phyloP scores from a whole-genome alignment of 1,140 invertebrate species.

The Arion vulgaris region DNA sequence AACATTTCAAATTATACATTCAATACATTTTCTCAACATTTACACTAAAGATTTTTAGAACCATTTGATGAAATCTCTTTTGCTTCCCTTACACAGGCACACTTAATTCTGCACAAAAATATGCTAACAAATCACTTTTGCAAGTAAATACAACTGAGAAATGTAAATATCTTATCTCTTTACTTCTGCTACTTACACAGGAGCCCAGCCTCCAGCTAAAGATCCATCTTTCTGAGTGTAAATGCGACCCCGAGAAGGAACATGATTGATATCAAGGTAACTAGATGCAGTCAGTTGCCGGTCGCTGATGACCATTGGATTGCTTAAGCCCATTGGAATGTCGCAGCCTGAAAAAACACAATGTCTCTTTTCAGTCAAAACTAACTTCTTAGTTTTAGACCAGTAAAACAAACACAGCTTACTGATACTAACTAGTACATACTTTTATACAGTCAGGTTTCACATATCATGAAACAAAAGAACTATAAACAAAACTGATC shows the following conservation, averaged over 20 bases:
- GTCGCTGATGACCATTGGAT: constrained; percentile 47
- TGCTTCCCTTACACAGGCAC: too few species aligned
- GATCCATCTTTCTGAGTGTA: constrained; percentile 52
- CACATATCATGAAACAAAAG: too few species aligned
- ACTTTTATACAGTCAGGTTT: too few species aligned
- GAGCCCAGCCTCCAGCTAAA: constrained; percentile 57
- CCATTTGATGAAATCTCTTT: too few species aligned
- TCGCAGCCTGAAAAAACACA: constrained; percentile 56
- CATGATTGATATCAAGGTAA: constrained; percentile 45
- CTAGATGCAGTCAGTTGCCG: constrained; percentile 54
- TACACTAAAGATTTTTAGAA: background rate
- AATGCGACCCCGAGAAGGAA: constrained; percentile 52
- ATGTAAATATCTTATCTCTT: too few species aligned
- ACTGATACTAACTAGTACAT: too few species aligned
- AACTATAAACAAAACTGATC: too few species aligned
- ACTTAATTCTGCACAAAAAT: too few species aligned
- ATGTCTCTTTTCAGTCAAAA: background rate
- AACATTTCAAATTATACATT: too few species aligned
- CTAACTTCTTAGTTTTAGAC: background rate
- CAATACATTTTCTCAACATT: background rate
- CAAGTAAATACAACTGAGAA: too few species aligned
- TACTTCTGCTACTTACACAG: constrained; percentile 47
- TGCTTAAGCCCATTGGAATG: constrained; percentile 58
- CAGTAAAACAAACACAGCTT: too few species aligned
- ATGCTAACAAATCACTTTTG: too few species aligned